Conservation (phyloP, 2,888 invertebrate species). For the Entomobrya proxima region DNA sequence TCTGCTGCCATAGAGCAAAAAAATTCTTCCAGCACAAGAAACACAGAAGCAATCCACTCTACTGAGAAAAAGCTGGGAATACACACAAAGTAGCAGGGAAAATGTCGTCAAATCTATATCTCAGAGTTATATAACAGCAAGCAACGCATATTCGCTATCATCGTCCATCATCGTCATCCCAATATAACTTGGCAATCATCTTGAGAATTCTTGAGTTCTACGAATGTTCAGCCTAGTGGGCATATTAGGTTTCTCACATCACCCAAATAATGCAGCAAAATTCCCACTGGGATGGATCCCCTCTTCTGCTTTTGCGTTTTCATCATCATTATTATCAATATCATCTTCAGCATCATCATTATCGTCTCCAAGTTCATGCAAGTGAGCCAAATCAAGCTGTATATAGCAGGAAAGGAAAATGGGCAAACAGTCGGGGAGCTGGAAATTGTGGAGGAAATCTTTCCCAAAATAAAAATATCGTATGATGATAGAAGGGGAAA, state of each 20-base stretch:
- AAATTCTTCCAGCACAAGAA: too few species aligned
- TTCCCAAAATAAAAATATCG: too few species aligned
- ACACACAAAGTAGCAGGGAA: too few species aligned
- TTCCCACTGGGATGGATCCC: constrained; percentile 40
- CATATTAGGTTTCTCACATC: constrained; percentile 43
- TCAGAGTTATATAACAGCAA: too few species aligned
- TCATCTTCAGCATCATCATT: background rate
- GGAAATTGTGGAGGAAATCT: constrained; percentile 42
- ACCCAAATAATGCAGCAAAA: constrained; percentile 30
- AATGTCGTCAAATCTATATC: too few species aligned
- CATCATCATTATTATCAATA: constrained; percentile 1
- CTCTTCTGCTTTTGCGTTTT: constrained; percentile 7
- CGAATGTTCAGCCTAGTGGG: background rate
- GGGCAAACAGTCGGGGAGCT: constrained; percentile 33
- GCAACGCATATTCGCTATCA: too few species aligned
- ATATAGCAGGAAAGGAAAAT: constrained; percentile 4
- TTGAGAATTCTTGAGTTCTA: background rate
- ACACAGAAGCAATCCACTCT: too few species aligned
- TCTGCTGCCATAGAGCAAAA: too few species aligned
- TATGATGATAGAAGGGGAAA: too few species aligned
- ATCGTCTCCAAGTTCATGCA: background rate
- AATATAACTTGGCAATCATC: background rate
- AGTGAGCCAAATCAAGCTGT: constrained; percentile 41
- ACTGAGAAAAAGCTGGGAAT: too few species aligned
- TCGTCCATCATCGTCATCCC: too few species aligned